Base-by-base conservation (phyloP, 2,797 vertebrate species). In the Phrynocephalus vlangalii region DNA sequence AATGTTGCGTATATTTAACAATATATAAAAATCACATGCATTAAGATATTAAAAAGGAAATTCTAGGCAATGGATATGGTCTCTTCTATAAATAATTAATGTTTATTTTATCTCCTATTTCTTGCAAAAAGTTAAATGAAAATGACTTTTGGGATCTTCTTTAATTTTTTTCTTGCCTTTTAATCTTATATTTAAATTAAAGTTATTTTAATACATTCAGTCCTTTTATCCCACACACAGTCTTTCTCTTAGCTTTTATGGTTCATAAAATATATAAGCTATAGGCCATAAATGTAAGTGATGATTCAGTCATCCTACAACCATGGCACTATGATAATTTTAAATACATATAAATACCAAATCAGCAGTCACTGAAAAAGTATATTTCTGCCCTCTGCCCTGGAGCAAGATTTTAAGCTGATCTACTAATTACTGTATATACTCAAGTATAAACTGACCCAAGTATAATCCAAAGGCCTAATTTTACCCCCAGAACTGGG, bases 71-170 rank as follows among this genome's bases (percentile, higher is more conserved):
- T 66, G 13, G 68, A 87, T 79, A 24, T 84, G 20, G 0, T 5
- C 79, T 2, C 73, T 18, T 85, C 38, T 52, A 80, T 89, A 75
- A 93, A 88, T 91, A 92, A 80, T 87, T 89, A 10, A 73, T 91
- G 85, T 77, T 82, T 91, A 26, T 84, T 93, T 94, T 90, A 89
- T 68, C 80, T 92, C 28, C 52, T 75, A 0, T 87, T 93, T 38
- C 84, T 24, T n/a, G 68, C 89, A 87, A 84, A 63, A 84, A 63
- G 11, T 90, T 87, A 80, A 28, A 85, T 75, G 80, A 82, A 91
- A 92, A 87, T 83, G 3, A 86, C 28, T 0, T 0, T 0, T 84
- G 48, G 50, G 1, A 76, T 89, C 86, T 86, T 86, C 15, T 82
- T 86, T 72, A 84, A 52, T 85, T 86, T 88, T 0, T 81, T 90